Conservation (phyloP, 2,888 invertebrate genomes). For the Campoletis raptor region DNA sequence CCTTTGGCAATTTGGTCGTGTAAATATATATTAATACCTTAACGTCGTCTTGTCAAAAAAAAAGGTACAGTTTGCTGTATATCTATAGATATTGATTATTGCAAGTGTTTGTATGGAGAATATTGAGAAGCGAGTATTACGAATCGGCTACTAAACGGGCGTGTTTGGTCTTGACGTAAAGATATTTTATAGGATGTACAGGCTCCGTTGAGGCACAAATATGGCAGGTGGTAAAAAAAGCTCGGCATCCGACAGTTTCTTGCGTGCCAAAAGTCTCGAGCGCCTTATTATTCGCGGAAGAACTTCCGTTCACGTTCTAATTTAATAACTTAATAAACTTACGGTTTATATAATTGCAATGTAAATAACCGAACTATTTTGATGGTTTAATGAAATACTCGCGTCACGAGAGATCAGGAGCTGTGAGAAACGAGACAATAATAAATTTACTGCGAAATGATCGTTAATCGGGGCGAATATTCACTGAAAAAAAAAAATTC, state of each 20-base stretch:
- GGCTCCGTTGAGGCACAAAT: constrained; percentile 29
- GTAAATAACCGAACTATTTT: constrained; percentile 54
- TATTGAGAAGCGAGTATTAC: constrained; percentile 21
- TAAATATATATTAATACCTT: background rate
- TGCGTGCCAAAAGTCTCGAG: constrained; percentile 64
- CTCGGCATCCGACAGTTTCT: constrained; percentile 17
- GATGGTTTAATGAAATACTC: constrained; percentile 32
- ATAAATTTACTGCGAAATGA: constrained; percentile 25
- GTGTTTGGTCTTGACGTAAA: constrained; percentile 60
- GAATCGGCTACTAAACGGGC: constrained; percentile 58
- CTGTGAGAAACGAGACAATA: background rate
- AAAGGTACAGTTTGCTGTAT: background rate
- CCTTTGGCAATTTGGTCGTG: constrained; percentile 27
- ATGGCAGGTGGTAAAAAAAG: constrained; percentile 60
- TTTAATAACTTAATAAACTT: constrained; percentile 42
- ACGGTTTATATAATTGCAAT: constrained; percentile 68
- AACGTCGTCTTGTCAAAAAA: background rate
- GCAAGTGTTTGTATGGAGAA: background rate
- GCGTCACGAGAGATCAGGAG: background rate
- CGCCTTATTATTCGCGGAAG: constrained; percentile 63
- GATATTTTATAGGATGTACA: constrained; percentile 59
- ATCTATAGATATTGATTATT: background rate
- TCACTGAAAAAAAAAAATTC: background rate
- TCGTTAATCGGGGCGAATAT: background rate
- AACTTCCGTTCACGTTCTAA: constrained; percentile 6